These are phyloP conservation scores for Falco peregrinus DNA, from an alignment of 2,797 vertebrate species.

Conservation along the genomic window DNA sequence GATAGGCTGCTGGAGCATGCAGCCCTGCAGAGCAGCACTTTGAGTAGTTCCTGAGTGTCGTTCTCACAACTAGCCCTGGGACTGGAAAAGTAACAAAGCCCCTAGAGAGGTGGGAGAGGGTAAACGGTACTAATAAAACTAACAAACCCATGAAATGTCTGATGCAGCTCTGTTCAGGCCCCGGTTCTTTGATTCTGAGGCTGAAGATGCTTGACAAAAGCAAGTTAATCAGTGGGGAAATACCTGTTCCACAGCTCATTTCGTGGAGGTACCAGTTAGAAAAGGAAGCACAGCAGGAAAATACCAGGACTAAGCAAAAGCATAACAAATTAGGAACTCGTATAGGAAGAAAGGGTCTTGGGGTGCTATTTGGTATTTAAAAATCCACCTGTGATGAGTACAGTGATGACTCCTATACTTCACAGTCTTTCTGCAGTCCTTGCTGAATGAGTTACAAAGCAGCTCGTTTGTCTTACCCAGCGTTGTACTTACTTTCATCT, in stretches of 20 bases:
- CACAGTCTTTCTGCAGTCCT: not conserved
- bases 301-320: not conserved
- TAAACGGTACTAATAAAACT: not conserved
- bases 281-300: not conserved
- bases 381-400: not conserved
- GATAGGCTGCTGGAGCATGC: not conserved
- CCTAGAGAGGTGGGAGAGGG: not conserved
- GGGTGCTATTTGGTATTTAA: not conserved
- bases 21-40: not conserved
- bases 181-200: not conserved
- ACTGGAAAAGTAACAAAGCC: not conserved
- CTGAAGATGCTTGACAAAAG: not conserved
- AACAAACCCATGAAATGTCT: not conserved
- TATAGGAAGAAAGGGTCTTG: not conserved
- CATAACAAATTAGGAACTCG: not conserved
- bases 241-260: not conserved
- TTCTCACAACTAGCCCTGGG: not conserved
- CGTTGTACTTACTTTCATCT: not conserved
- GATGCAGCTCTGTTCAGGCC: not conserved
- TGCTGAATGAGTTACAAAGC: not conserved
- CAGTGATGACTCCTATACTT: not conserved
- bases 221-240: not conserved
- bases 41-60: not conserved
- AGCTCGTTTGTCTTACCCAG: not conserved
- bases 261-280: not conserved